A percentile compares a stretch with the other conserved stretches of the same genome.
phyloP scores from a whole-genome alignment of 2,113 vertebrate genomes.

The Paratilapia polleni region DNA sequence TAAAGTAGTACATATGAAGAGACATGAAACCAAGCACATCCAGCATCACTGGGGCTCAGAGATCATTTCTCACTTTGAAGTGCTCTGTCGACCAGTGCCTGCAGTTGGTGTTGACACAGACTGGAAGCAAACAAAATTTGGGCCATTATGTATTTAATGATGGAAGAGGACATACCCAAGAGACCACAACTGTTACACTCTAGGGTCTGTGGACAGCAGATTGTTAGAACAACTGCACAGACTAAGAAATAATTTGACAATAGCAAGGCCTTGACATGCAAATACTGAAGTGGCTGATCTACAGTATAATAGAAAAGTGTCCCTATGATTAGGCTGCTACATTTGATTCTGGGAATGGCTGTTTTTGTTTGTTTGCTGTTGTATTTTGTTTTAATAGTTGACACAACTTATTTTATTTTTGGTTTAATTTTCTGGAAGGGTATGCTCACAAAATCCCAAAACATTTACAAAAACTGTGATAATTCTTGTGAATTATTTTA shows the following conservation, averaged over 20 bases:
- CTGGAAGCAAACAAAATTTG: constrained; percentile 63
- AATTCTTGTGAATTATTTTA: too few species aligned
- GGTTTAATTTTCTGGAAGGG: too few species aligned
- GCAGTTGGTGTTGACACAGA: constrained; percentile 61
- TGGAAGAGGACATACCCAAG: constrained; percentile 32
- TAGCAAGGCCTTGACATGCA: constrained; percentile 8
- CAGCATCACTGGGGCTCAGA: constrained; percentile 43
- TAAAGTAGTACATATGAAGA: constrained; percentile 23
- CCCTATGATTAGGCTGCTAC: not conserved
- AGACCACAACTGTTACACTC: constrained; percentile 36
- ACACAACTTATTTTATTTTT: too few species aligned
- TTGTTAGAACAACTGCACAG: constrained; percentile 18
- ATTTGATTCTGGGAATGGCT: not conserved
- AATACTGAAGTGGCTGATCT: constrained; percentile 4
- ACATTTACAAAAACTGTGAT: too few species aligned
- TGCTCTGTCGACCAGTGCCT: constrained; percentile 42
- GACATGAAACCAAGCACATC: constrained; percentile 36
- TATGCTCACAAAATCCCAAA: too few species aligned
- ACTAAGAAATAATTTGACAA: constrained; percentile 22
- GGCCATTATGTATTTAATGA: constrained; percentile 69
- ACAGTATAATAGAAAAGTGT: not conserved
- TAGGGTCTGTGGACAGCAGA: constrained; percentile 22
- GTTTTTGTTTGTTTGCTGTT: not conserved
- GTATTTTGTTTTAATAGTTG: not conserved
- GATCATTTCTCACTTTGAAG: constrained; percentile 71